phyloP scores from a whole-genome alignment of 2,888 invertebrate species.

The Parnassius apollo region DNA sequence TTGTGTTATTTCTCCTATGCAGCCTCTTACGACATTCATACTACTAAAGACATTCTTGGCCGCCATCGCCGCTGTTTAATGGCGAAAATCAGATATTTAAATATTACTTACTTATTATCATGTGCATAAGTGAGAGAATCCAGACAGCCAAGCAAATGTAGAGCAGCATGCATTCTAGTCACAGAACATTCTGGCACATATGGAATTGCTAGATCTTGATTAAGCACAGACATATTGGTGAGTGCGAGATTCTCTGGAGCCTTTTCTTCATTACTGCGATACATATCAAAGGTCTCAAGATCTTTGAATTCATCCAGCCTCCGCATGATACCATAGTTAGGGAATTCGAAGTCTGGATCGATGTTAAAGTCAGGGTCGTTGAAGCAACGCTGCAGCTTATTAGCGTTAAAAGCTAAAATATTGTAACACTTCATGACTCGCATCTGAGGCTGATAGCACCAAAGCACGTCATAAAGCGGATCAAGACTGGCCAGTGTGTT shows the following conservation, averaged over 20 bases:
- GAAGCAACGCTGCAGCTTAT: slow-evolving; percentile 65
- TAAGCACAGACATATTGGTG: slow-evolving; percentile 84
- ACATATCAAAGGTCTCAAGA: slow-evolving; percentile 58
- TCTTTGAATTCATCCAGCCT: slow-evolving; percentile 69
- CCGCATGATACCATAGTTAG: slow-evolving; percentile 66
- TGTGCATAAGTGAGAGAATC: slow-evolving; percentile 93
- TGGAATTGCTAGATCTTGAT: slow-evolving; percentile 91
- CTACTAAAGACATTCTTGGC: too few relatives aligned
- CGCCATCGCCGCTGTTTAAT: background rate
- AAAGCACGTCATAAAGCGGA: slow-evolving; percentile 95
- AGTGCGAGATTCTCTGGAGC: slow-evolving; percentile 55
- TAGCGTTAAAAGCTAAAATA: slow-evolving; percentile 88
- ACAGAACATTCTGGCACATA: slow-evolving; percentile 84
- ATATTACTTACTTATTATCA: slow-evolving; percentile 79
- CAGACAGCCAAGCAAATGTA: slow-evolving; percentile 93
- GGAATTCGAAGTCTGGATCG: slow-evolving; percentile 59
- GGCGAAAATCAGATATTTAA: background rate
- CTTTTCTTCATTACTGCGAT: slow-evolving; percentile 50
- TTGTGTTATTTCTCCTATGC: too few relatives aligned
- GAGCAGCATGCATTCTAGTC: slow-evolving; percentile 93
- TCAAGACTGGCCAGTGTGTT: slow-evolving; percentile 92
- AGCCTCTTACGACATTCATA: too few relatives aligned
- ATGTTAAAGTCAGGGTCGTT: slow-evolving; percentile 50
- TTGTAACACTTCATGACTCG: slow-evolving; percentile 88
- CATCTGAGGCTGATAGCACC: slow-evolving; percentile 90